Evolutionary conservation across 2,113 vertebrate species (phyloP).

Genomic region (Tetrao urogallus): DNA sequence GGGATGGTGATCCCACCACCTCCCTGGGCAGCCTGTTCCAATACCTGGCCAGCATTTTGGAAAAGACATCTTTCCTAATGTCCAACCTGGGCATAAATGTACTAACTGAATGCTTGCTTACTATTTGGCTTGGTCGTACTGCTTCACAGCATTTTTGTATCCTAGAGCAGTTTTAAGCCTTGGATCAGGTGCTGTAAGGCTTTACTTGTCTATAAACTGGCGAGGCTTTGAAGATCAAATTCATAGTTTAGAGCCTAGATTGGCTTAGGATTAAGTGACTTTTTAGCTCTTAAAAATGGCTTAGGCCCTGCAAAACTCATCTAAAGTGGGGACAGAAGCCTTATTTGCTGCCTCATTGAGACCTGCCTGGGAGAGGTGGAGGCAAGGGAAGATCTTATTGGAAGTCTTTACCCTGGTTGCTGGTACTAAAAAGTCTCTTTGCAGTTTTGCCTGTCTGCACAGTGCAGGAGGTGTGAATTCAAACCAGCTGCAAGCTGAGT

Average conservation of each 20-base stretch:
- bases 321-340: background rate
- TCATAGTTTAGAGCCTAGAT: conserved; percentile 2
- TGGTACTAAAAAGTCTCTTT: background rate
- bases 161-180: background rate
- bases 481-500: background rate
- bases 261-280: conserved; percentile 56
- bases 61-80: too few species aligned
- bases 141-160: background rate
- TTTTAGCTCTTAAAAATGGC: conserved; percentile 42
- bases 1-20: too few species aligned
- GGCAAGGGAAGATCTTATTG: background rate
- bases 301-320: background rate
- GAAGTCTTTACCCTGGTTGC: background rate
- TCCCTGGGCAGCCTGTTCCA: too few species aligned
- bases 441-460: background rate
- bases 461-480: background rate
- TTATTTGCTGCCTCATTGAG: conserved; percentile 8
- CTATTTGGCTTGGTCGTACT: background rate
- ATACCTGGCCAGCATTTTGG: too few species aligned
- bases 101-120: background rate
- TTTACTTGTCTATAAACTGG: background rate
- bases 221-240: conserved; percentile 32
- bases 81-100: background rate
- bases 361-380: background rate
- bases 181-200: background rate